Evolutionary conservation across 1,140 invertebrate genomes (phyloP).

Genomic region (Micrasema longulum): DNA sequence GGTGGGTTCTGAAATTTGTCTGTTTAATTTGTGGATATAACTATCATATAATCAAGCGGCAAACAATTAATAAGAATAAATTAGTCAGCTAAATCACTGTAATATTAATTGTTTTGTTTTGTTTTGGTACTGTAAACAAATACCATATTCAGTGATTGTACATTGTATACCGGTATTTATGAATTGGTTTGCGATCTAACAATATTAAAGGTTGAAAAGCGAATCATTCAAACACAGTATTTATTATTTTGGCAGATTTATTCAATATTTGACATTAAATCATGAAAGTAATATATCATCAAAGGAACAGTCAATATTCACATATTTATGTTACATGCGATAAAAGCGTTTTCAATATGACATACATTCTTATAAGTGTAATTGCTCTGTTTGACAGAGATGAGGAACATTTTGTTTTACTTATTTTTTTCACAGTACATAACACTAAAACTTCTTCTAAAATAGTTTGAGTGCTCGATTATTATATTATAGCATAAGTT

Average conservation of each 20-base stretch:
- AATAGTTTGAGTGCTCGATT: constrained; percentile 40
- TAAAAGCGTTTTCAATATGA: constrained; percentile 39
- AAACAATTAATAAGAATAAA: too few species aligned
- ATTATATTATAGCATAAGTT: constrained; percentile 17
- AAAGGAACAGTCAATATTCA: constrained; percentile 17
- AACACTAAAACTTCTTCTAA: constrained; percentile 43
- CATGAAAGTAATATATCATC: not conserved
- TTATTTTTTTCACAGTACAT: constrained; percentile 43
- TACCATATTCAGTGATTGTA: too few species aligned
- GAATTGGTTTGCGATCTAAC: too few species aligned
- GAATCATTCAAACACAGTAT: constrained; percentile 33
- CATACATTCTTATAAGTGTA: constrained; percentile 38
- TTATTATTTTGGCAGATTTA: constrained; percentile 38
- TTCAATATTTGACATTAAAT: constrained; percentile 19
- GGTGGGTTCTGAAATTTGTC: too few species aligned
- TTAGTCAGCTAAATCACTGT: too few species aligned
- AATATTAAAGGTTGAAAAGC: constrained; percentile 24
- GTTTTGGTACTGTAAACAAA: too few species aligned
- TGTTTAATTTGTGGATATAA: too few species aligned
- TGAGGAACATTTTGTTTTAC: constrained; percentile 53
- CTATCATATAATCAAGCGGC: too few species aligned
- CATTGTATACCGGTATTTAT: too few species aligned
- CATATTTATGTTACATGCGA: constrained; percentile 27
- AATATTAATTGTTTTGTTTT: too few species aligned
- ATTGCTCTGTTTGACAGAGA: constrained; percentile 54